phyloP scores from a whole-genome alignment of 2,888 invertebrate genomes.

The Phaedon cochleariae region DNA sequence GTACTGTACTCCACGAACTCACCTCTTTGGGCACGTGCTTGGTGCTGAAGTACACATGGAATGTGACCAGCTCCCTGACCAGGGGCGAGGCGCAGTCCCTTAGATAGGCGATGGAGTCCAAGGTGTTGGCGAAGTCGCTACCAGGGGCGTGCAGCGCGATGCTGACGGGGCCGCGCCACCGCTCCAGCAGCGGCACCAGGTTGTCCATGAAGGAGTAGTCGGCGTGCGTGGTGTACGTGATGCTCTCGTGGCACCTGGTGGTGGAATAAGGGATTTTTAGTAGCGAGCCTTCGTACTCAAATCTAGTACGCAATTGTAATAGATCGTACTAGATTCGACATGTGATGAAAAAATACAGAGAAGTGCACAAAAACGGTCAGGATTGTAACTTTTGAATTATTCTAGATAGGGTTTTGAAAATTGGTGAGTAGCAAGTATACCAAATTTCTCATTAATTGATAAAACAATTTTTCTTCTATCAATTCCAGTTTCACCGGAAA shows the following conservation, averaged over 20 bases:
- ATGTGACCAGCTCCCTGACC: conserved; percentile 82
- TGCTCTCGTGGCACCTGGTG: conserved; percentile 79
- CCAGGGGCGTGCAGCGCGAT: conserved; percentile 90
- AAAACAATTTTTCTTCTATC: too few relatives aligned
- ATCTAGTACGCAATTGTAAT: neutral
- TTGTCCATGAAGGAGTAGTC: conserved; percentile 93
- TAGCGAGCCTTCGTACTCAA: too few relatives aligned
- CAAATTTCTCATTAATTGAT: too few relatives aligned
- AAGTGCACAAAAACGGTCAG: too few relatives aligned
- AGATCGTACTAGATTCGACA: too few relatives aligned
- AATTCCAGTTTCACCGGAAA: too few relatives aligned
- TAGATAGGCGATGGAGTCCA: conserved; percentile 82
- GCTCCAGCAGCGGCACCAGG: conserved; percentile 81
- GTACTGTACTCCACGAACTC: too few relatives aligned
- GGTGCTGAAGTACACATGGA: conserved; percentile 89
- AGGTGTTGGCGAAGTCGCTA: conserved; percentile 78
- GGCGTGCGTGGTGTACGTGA: conserved; percentile 93
- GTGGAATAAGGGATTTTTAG: conserved; percentile 56
- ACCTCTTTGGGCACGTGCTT: conserved; percentile 83
- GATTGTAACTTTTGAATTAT: too few relatives aligned
- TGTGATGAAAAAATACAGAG: too few relatives aligned
- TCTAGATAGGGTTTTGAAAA: too few relatives aligned
- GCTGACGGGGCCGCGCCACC: conserved; percentile 89
- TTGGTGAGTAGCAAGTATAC: too few relatives aligned
- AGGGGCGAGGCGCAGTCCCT: conserved; percentile 79